Evolutionary conservation across 2,113 vertebrate genomes (phyloP), one percentile per base, ranked within the genome.

Genomic region (Typhlomys cinereus): DNA sequence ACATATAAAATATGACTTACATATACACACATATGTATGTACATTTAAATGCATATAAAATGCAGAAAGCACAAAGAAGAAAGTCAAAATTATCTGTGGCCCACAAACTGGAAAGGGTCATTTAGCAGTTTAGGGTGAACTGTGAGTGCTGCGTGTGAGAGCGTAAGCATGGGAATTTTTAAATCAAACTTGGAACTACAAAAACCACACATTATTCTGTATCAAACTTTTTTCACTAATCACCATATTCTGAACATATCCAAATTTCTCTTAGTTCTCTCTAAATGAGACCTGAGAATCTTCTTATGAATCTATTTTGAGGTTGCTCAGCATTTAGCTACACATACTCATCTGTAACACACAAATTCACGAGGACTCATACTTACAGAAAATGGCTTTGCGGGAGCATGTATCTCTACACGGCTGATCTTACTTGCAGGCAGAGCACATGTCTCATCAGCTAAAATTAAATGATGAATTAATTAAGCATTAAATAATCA

Each of bases 331-430:
- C 25, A 74, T 52, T 54, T 62, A 39, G 20, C 78, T 76, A 50
- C 11, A 25, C 6, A 67, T 39, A 9, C 2, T 52, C 9, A 3
- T 7, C 46, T 57, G 20, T 36, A 85, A 64, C 85, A 78, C 34
- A 54, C 57, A 69, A 20, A 50, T 31, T 48, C 21, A 70, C 48
- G 11, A 17, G 41, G 82, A 52, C 80, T 79, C 4, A 66, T 78
- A 98, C 98, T 98, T 98, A 98, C 98, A 96, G 97, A 95, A n/a
- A 95, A 97, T 0, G 95, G 96, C 71, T 59, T 7, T 31, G 62
- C 52, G 17, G 95, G 75, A 86, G 97, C 96, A 88, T 97, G 97
- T 41, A 91, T 74, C 84, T 97, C 98, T 82, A 97, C 97, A 79
- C 96, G 92, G 96, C 2, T 97, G 91, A 95, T 96, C 95, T 96